These are phyloP conservation scores for Laupala kohalensis DNA, from an alignment of 1,140 invertebrate genomes.

Conservation along the genomic window DNA sequence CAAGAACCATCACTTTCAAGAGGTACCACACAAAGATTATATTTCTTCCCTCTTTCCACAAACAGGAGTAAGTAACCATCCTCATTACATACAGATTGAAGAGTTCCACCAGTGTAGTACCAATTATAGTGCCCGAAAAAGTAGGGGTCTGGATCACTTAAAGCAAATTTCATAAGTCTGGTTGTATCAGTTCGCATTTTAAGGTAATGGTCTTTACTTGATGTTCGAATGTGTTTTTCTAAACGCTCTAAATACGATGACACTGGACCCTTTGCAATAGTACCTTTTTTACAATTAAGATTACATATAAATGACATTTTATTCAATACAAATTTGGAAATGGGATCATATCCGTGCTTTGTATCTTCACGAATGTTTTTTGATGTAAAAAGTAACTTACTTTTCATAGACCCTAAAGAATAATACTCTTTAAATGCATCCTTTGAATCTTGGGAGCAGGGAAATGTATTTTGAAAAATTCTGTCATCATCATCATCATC, in stretches of 20 bases:
- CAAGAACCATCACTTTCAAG: background rate
- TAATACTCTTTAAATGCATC: too few relatives aligned
- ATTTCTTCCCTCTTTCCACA: background rate
- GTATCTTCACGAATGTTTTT: background rate
- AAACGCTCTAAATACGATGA: background rate
- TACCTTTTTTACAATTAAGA: background rate
- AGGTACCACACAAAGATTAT: background rate
- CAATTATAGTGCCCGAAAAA: background rate
- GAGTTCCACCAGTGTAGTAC: background rate
- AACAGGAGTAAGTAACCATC: background rate
- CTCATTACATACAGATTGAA: background rate
- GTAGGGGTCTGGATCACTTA: background rate
- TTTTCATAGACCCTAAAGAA: too few relatives aligned
- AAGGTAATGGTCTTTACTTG: background rate
- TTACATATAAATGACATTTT: background rate
- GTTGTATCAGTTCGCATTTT: background rate
- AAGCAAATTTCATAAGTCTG: background rate
- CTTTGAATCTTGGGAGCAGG: too few relatives aligned
- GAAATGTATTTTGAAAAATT: too few relatives aligned
- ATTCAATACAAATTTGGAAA: background rate
- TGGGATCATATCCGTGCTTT: background rate
- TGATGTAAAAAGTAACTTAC: too few relatives aligned
- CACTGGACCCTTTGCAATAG: background rate
- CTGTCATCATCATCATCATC: too few relatives aligned
- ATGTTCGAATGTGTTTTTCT: background rate